Evolutionary conservation across 2,888 invertebrate genomes (phyloP), one percentile per base, ranked within the genome.

Genomic region (Ametastegia equiseti): DNA sequence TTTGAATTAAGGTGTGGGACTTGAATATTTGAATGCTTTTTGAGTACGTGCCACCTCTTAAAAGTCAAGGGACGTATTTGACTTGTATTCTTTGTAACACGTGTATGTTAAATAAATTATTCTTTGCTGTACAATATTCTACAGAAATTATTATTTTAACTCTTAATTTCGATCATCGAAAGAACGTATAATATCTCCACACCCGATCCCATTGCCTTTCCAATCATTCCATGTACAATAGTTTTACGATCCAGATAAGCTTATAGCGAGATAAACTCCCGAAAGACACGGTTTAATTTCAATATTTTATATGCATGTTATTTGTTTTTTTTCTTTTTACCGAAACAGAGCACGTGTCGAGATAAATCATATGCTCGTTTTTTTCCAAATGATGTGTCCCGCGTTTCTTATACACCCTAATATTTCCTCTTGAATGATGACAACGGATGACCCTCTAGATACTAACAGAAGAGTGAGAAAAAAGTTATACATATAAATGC

Each of bases 1-100:
- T 60, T 45, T 63, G 78, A 54, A 57, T 19, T 36, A 78, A 60
- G 78, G 78, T 78, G 78, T 60, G 54, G 78, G 78, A 54, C 7
- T 27, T 63, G 6, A 63, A 54, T 60, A 36, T 71, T 47, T 81
- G 87, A 89, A 89, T 89, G 84, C 88, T 81, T 87, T 83, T 89
- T 85, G 88, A 89, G 88, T 86, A 85, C 85, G 88, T 87, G 69
- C 39, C 67, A 57, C 47, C 19, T 63, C 60, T 36, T n/a, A 36
- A n/a, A 67, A 73, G 42, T 60, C n/a, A 15, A 30, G 71, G 71
- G 86, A 83, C 84, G 83, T 81, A 88, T 86, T 89, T 87, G 85
- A 89, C 86, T 88, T 84, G 88, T 84, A 39, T 89, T 89, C 88
- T 85, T 78, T 50, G 27, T 30, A 47, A 47, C 1, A 71, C 47